A percentile compares a stretch with the other conserved stretches of the same genome.
Evolutionary conservation across 1,140 invertebrate species (phyloP).

Genomic region (Bursaphelenchus mucronatus): DNA sequence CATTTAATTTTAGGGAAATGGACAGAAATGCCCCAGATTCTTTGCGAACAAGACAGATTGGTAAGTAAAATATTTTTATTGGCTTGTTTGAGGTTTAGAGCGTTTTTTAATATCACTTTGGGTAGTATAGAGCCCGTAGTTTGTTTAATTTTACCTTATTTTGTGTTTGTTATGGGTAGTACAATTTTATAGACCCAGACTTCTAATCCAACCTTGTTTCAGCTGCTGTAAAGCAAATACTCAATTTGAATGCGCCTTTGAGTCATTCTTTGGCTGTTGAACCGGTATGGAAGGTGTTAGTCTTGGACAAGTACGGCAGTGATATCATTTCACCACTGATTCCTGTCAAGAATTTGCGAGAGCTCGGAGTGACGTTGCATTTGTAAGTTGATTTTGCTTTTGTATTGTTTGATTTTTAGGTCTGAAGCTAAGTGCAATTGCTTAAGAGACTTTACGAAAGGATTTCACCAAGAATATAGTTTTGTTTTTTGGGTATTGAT

Average conservation of each 20-base stretch:
- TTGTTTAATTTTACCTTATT: neutral
- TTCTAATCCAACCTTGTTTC: conserved; percentile 21
- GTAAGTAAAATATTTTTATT: conserved; percentile 5
- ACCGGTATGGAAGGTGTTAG: conserved; percentile 68
- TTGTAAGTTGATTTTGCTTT: conserved; percentile 69
- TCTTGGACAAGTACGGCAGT: conserved; percentile 91
- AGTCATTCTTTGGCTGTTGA: conserved; percentile 46
- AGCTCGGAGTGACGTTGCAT: conserved; percentile 92
- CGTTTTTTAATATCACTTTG: neutral
- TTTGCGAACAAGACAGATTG: conserved; percentile 22
- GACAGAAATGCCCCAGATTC: conserved; percentile 8
- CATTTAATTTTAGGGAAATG: conserved; percentile 8
- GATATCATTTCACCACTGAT: conserved; percentile 96
- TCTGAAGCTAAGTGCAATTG: too few relatives aligned
- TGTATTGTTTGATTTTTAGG: conserved; percentile 5
- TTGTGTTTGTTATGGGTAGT: neutral
- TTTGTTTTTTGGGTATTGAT: conserved; percentile 9
- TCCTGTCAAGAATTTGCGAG: conserved; percentile 87
- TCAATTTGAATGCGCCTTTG: conserved; percentile 58
- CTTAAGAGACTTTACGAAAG: too few relatives aligned
- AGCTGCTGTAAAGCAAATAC: conserved; percentile 56
- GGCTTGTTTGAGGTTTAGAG: neutral
- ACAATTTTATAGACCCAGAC: too few relatives aligned
- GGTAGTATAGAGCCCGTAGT: neutral
- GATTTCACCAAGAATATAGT: conserved; percentile 5